Evolutionary conservation across 2,797 vertebrate genomes (phyloP).

Genomic region (Helarctos malayanus): DNA sequence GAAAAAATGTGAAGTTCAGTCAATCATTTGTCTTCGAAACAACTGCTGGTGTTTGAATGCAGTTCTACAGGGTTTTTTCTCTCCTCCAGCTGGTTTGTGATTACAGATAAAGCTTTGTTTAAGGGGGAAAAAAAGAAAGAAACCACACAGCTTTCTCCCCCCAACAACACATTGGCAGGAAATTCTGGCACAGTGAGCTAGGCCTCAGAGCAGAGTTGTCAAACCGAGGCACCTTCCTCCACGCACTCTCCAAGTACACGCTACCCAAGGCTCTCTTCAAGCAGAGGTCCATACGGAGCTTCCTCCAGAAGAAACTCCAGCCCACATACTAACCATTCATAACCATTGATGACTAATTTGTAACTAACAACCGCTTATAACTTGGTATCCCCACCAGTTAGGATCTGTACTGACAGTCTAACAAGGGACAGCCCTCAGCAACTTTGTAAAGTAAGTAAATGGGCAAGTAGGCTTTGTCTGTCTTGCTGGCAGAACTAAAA

Average conservation of each 20-base stretch:
- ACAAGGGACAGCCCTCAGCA: background rate
- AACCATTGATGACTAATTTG: background rate
- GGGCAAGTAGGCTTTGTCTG: background rate
- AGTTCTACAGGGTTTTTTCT: background rate
- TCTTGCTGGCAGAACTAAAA: background rate
- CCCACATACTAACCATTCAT: background rate
- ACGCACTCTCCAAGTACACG: rapidly evolving
- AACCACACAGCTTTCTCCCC: background rate
- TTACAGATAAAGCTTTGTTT: constrained; percentile 57
- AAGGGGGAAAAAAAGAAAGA: constrained; percentile 14
- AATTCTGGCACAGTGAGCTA: background rate
- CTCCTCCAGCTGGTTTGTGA: constrained; percentile 61
- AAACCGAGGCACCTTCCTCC: constrained; percentile 31
- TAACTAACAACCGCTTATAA: background rate
- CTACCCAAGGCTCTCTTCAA: background rate
- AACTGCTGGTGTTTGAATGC: constrained; percentile 61
- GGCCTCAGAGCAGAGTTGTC: background rate
- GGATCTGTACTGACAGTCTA: background rate
- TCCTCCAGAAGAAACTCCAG: background rate
- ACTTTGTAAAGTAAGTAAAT: background rate
- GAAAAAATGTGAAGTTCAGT: constrained; percentile 56
- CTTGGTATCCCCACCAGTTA: background rate
- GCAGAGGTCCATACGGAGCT: background rate
- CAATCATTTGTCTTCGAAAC: constrained; percentile 69
- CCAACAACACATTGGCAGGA: constrained; percentile 11